Evolutionary conservation across 2,113 vertebrate species (phyloP).

Genomic region (Hepsetus odoe): DNA sequence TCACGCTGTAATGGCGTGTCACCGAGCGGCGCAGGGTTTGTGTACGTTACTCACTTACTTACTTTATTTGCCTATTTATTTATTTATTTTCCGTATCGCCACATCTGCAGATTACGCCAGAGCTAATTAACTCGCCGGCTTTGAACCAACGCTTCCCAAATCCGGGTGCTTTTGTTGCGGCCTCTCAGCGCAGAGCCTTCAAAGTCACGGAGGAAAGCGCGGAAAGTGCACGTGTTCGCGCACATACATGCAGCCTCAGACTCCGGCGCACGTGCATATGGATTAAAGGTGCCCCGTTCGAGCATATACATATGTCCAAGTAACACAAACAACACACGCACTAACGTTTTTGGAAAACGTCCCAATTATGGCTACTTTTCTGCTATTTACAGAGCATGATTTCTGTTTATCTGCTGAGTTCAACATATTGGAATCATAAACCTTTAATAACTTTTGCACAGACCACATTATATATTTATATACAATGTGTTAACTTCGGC

Average conservation of each 20-base stretch:
- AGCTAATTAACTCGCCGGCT: conserved; percentile 74
- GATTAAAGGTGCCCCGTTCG: no score
- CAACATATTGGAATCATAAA: no score
- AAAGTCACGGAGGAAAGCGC: conserved; percentile 49
- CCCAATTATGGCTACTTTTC: no score
- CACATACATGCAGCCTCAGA: not conserved
- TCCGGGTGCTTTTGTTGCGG: conserved; percentile 58
- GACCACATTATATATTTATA: no score
- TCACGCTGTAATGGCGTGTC: conserved; percentile 74
- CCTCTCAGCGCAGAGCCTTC: conserved; percentile 51
- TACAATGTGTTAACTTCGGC: no score
- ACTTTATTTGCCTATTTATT: not conserved
- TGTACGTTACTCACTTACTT: conserved; percentile 61
- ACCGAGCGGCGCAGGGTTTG: conserved; percentile 50
- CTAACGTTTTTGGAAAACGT: no score
- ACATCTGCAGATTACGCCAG: conserved; percentile 74
- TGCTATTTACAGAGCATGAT: no score
- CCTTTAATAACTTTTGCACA: no score
- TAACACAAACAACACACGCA: no score
- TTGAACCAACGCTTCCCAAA: conserved; percentile 52
- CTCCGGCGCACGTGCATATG: no score
- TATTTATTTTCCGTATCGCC: conserved; percentile 58
- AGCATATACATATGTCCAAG: no score
- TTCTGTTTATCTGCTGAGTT: no score
- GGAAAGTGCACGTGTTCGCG: not conserved